phyloP scores from a whole-genome alignment of 2,888 invertebrate species.

The Microctonus aethiopoides region DNA sequence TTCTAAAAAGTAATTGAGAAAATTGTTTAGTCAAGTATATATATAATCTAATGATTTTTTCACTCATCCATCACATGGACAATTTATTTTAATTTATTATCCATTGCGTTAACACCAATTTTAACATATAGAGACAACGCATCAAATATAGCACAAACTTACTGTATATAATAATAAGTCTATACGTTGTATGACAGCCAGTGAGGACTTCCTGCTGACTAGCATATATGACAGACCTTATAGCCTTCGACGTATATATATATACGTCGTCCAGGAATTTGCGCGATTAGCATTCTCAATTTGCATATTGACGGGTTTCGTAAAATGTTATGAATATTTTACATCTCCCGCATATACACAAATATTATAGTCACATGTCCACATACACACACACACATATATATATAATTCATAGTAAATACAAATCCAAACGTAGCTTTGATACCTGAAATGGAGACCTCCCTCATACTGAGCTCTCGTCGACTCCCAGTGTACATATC shows the following conservation, averaged over 20 bases:
- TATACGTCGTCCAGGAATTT: conserved; percentile 36
- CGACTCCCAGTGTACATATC: conserved; percentile 19
- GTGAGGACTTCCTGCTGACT: conserved; percentile 21
- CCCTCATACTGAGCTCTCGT: conserved; percentile 25
- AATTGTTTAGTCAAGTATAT: conserved; percentile 3
- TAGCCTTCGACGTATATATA: conserved; percentile 47
- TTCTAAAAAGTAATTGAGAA: conserved; percentile 3
- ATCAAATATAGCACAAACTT: conserved; percentile 2
- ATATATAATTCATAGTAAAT: background rate
- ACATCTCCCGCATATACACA: conserved; percentile 42
- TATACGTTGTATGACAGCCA: conserved; percentile 10
- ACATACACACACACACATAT: conserved; percentile 16
- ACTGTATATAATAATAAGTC: background rate
- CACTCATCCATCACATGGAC: conserved; percentile 1
- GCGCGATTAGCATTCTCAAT: conserved; percentile 64
- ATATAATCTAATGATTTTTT: conserved; percentile 6
- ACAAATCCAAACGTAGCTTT: background rate
- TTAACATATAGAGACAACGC: background rate
- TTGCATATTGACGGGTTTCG: conserved; percentile 67
- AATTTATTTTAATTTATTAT: conserved; percentile 11
- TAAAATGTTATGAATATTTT: conserved; percentile 67
- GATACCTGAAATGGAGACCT: conserved; percentile 31
- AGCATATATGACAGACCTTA: conserved; percentile 48
- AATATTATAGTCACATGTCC: background rate
- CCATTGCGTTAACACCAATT: conserved; percentile 8